These are phyloP conservation scores for Burhinus oedicnemus DNA, from an alignment of 2,113 vertebrate genomes.

Conservation along the genomic window DNA sequence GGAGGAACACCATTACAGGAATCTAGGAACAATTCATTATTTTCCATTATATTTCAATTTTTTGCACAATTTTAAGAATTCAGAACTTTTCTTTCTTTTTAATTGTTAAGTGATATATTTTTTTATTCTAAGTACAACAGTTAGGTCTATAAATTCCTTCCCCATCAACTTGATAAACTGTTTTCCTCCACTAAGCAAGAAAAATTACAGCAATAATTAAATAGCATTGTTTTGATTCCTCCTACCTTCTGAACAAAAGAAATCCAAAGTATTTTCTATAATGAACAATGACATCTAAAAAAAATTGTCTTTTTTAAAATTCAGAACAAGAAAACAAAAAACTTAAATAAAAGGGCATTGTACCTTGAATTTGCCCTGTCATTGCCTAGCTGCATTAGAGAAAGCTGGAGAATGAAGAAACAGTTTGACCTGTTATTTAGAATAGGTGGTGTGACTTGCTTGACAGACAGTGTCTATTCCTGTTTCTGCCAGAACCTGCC, in stretches of 20 bases:
- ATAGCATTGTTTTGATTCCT: slow-evolving; percentile 44
- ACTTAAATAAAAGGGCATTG: neutral
- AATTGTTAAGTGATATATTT: neutral
- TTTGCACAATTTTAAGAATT: neutral
- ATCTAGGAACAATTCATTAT: neutral
- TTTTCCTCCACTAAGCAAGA: neutral
- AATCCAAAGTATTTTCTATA: neutral
- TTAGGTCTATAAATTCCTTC: neutral
- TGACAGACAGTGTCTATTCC: neutral
- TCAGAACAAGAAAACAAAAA: neutral
- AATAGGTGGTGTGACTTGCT: neutral
- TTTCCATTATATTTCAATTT: neutral
- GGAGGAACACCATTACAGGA: neutral
- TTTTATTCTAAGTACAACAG: neutral
- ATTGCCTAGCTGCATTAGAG: neutral
- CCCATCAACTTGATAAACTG: neutral
- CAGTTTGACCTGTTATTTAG: neutral
- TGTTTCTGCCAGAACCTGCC: neutral
- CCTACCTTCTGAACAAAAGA: slow-evolving; percentile 27
- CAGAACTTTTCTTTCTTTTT: neutral
- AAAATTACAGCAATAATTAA: slow-evolving; percentile 44
- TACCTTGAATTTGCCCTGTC: neutral
- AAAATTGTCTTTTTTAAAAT: neutral
- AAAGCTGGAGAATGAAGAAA: neutral
- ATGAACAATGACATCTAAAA: neutral